Conservation (phyloP, 2,797 vertebrate species). For the Galagoides demidoff region DNA sequence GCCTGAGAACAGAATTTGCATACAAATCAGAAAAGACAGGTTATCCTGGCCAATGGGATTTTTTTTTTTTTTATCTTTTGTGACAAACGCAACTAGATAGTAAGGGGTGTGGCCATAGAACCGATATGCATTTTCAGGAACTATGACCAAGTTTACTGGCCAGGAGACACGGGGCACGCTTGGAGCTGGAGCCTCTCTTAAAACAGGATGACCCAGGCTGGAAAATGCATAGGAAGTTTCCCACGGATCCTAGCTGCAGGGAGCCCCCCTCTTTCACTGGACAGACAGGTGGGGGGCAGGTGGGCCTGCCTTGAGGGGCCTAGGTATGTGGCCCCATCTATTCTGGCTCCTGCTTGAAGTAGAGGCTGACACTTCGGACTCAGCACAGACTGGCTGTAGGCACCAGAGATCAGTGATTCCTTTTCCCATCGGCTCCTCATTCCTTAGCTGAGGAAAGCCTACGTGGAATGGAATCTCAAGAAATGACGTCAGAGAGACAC, state of each 20-base stretch:
- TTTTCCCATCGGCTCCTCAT: neutral
- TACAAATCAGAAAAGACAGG: slow-evolving; percentile 20
- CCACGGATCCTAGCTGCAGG: neutral
- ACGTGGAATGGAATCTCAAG: neutral
- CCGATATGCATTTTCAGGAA: neutral
- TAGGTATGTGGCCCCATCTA: rapidly evolving
- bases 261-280: neutral
- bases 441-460: neutral
- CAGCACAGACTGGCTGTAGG: neutral
- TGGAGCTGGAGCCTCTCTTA: neutral
- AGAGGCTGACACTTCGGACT: neutral
- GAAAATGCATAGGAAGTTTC: neutral
- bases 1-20: neutral
- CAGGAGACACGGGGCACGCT: neutral
- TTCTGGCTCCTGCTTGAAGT: neutral
- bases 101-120: neutral
- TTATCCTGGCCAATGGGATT: neutral
- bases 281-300: too few relatives aligned
- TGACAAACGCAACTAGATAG: neutral
- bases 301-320: rapidly evolving
- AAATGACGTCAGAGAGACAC: neutral
- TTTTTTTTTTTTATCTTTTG: neutral
- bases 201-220: neutral
- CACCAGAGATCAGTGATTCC: rapidly evolving
- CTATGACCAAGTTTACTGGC: rapidly evolving